Percentiles rank a stretch among this genome's conserved stretches.
Conservation (phyloP, 2,113 vertebrate genomes). For the Elanoides forficatus region DNA sequence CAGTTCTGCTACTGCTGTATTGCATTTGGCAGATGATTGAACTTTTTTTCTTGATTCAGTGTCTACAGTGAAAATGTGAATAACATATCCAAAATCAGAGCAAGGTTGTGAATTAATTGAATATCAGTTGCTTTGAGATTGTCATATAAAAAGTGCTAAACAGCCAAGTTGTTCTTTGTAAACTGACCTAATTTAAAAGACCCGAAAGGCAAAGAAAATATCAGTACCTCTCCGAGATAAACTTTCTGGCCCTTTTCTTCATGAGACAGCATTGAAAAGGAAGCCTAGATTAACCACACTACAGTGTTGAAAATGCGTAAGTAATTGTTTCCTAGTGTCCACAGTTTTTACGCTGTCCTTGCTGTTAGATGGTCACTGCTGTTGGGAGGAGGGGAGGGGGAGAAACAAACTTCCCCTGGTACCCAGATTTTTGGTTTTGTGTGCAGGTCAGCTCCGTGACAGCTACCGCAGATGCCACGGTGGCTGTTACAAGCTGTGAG, state of each 20-base stretch:
- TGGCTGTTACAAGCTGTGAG: not conserved
- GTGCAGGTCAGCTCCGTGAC: not conserved
- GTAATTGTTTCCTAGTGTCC: not conserved
- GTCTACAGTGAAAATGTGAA: not conserved
- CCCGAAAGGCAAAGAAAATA: not conserved
- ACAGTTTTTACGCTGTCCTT: not conserved
- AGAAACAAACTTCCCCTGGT: not conserved
- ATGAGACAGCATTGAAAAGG: not conserved
- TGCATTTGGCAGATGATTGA: not conserved
- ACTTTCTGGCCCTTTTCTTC: not conserved
- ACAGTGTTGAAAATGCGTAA: not conserved
- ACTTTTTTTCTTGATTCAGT: not conserved
- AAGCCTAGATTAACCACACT: not conserved
- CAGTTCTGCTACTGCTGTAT: not conserved
- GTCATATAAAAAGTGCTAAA: not conserved
- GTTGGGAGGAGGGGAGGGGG: not conserved
- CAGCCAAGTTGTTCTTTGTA: not conserved
- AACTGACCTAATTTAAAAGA: not conserved
- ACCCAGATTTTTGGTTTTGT: not conserved
- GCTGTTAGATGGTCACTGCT: not conserved
- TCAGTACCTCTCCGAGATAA: not conserved
- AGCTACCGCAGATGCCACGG: rapidly evolving
- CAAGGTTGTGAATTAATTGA: not conserved
- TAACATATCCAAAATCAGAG: not conserved
- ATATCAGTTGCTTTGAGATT: not conserved